Evolutionary conservation across 2,888 invertebrate species (phyloP).

Genomic region (Epirrhoe tristata): DNA sequence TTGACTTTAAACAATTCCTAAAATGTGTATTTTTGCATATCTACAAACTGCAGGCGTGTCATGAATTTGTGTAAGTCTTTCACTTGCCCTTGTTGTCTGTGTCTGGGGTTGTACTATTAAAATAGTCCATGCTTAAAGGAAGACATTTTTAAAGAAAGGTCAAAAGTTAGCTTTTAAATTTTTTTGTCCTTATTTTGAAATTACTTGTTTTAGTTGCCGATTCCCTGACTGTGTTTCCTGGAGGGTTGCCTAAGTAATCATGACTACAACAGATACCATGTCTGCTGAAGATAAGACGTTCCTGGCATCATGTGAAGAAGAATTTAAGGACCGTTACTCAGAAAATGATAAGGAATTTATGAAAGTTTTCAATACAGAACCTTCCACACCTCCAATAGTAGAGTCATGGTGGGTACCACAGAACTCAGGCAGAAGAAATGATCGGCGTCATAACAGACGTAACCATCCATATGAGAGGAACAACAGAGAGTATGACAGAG

Average conservation of each 20-base stretch:
- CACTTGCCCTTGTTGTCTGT: neutral
- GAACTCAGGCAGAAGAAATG: slow-evolving; percentile 61
- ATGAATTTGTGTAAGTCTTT: neutral
- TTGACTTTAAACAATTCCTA: slow-evolving; percentile 10
- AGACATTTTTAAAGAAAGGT: neutral
- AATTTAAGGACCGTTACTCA: slow-evolving; percentile 86
- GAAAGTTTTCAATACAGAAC: slow-evolving; percentile 71
- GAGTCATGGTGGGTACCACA: slow-evolving; percentile 82
- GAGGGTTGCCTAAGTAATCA: slow-evolving; percentile 44
- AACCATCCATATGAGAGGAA: slow-evolving; percentile 55
- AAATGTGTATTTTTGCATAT: neutral
- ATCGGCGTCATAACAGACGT: slow-evolving; percentile 60
- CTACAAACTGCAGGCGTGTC: neutral
- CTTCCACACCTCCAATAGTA: slow-evolving; percentile 84
- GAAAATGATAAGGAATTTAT: slow-evolving; percentile 87
- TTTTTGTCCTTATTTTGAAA: neutral
- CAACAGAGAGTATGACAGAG: slow-evolving; percentile 45
- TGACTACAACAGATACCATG: slow-evolving; percentile 61
- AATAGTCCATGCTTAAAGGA: neutral
- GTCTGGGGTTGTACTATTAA: no score
- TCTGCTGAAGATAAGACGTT: slow-evolving; percentile 86
- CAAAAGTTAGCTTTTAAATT: neutral
- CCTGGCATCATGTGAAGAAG: slow-evolving; percentile 86
- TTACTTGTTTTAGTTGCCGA: slow-evolving; percentile 57
- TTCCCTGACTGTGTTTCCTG: slow-evolving; percentile 55